These are phyloP conservation scores for Acanthurus leucopareius DNA, from an alignment of 2,797 vertebrate genomes.

Conservation along the genomic window DNA sequence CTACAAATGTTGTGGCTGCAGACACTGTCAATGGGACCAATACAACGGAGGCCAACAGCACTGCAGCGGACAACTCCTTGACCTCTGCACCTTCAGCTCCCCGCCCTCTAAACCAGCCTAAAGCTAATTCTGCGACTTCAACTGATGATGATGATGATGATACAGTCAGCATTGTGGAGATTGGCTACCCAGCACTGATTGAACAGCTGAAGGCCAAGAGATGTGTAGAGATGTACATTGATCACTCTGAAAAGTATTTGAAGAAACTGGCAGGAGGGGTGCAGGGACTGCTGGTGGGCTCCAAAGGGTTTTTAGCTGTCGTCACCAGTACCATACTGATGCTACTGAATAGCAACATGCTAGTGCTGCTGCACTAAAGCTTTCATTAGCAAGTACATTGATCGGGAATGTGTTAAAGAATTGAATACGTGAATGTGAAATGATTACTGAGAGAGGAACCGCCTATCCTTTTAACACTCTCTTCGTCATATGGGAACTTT, in stretches of 20 bases:
- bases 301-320: slow-evolving; percentile 37
- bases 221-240: slow-evolving; percentile 79
- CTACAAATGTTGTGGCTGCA: not conserved
- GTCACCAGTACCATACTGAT: slow-evolving; percentile 45
- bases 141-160: slow-evolving; percentile 42
- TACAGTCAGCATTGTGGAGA: slow-evolving; percentile 81
- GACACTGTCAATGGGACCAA: slow-evolving; percentile 18
- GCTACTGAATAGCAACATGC: slow-evolving; percentile 53
- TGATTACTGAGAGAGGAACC: not conserved
- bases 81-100: slow-evolving; percentile 7
- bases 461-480: slow-evolving; percentile 1
- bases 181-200: slow-evolving; percentile 82
- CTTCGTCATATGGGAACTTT: slow-evolving; percentile 9
- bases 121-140: slow-evolving; percentile 13
- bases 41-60: slow-evolving; percentile 23
- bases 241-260: slow-evolving; percentile 68
- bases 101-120: not conserved
- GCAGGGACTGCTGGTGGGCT: slow-evolving; percentile 25
- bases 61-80: not conserved
- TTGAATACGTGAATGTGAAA: not conserved
- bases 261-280: slow-evolving; percentile 39
- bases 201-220: slow-evolving; percentile 77
- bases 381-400: not conserved
- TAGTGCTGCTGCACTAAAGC: slow-evolving; percentile 48
- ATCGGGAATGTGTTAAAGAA: not conserved